Evolutionary conservation across 30 jellyfish, hydroid and myxozoan genomes (phyloP), one percentile per base, ranked within the genome.

Genomic region (Turritopsis rubra): DNA sequence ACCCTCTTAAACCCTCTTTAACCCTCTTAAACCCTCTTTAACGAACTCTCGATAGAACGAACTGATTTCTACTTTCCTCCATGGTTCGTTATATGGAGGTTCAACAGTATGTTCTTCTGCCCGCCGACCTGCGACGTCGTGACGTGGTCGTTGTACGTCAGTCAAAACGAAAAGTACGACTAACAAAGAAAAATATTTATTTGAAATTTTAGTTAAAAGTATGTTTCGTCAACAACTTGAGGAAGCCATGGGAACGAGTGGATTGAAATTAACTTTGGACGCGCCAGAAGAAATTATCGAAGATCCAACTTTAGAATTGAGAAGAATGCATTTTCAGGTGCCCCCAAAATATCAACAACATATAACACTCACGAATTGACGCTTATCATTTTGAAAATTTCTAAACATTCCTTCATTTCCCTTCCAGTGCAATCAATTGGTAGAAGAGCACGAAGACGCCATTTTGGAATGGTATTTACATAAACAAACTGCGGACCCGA

Each of bases 251-350:
- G 95, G 90, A 52, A 73, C 83, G 72, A 78, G 88, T 86, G 97
- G 95, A 7, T 70, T 90, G 72, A 82, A 82, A 17, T 24, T 90
- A 80, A 83, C 79, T 27, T 54, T 90, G 54, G 97, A 90, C 81
- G 97, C 97, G 25, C 97, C 97, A 16, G 84, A 75, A 71, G 95
- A 77, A 17, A 84, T 90, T 16, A 83, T 90, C 18, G 95, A 90
- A 71, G 97, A 90, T 41, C 97, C 97, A 25, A 90, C 97, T 18
- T 73, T 90, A 71, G 97, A 90, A 83, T 79, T 90, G 41, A 90
- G 66, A 53, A 80, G 97, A 81, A 68, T 68, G 77, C 30, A 68
- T 68, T 68, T 68, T 27, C 77, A 68, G 77, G 77, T 68, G 19
- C 16, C 17, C 0, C n/a, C 16, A 68, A 26, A 68, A 68, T 21